Conservation (phyloP, 2,797 vertebrate species). For the Heliangelus exortis region DNA sequence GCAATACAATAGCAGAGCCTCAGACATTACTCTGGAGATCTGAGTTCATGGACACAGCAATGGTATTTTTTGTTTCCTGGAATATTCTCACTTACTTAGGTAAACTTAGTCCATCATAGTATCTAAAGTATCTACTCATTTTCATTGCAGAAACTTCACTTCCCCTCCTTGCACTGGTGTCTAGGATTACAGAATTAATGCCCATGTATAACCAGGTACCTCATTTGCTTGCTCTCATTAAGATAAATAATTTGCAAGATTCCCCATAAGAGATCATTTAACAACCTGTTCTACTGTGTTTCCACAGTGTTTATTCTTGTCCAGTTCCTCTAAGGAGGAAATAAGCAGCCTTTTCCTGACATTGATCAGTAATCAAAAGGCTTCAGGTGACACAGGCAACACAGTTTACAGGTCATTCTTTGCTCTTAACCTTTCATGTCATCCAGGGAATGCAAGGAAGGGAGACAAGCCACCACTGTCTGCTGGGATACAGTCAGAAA, state of each 20-base stretch:
- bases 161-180: neutral
- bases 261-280: neutral
- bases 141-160: neutral
- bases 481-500: neutral
- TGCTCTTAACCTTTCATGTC: neutral
- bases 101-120: neutral
- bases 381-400: neutral
- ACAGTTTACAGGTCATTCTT: neutral
- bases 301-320: neutral
- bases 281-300: neutral
- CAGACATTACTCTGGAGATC: neutral
- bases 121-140: neutral
- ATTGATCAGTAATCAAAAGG: neutral
- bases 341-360: neutral
- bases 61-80: neutral
- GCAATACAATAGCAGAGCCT: neutral
- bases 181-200: neutral
- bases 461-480: neutral
- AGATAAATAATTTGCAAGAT: neutral
- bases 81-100: neutral
- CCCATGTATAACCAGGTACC: neutral
- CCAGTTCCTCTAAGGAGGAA: neutral
- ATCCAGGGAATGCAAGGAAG: neutral
- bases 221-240: neutral
- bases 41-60: rapidly evolving